Conservation (phyloP, 2,113 vertebrate species). For the Montifringilla adamsi region DNA sequence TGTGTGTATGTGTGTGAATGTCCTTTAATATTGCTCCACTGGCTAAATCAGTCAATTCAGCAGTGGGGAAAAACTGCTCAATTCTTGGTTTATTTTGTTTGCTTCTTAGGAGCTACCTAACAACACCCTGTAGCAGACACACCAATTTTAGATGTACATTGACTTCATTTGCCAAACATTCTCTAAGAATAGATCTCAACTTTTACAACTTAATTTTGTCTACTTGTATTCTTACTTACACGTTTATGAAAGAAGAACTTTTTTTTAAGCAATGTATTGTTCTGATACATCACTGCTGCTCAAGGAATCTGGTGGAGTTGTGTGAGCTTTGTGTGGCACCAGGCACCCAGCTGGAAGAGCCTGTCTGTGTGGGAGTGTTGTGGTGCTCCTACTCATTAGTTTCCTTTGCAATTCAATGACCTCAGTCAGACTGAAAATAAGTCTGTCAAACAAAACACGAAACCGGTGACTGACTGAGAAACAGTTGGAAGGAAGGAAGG, state of each 20-base stretch:
- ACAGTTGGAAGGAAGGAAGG: neutral
- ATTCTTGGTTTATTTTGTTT: neutral
- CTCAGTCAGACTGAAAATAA: constrained; percentile 76
- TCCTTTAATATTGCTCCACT: neutral
- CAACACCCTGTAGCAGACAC: neutral
- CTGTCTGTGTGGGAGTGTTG: constrained; percentile 62
- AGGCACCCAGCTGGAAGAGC: constrained; percentile 72
- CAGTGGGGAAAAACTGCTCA: accelerated
- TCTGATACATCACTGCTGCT: constrained; percentile 4
- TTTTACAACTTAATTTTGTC: neutral
- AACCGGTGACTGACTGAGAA: constrained; percentile 1
- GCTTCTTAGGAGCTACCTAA: neutral
- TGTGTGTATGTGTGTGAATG: no score
- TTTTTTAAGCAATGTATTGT: neutral
- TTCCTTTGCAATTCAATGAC: constrained; percentile 83
- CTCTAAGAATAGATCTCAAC: neutral
- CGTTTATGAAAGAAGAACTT: neutral
- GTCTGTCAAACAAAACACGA: constrained; percentile 76
- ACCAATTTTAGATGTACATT: neutral
- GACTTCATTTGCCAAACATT: neutral
- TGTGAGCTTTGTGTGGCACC: constrained; percentile 24
- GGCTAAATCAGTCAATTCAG: neutral
- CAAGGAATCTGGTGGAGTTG: neutral
- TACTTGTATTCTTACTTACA: neutral
- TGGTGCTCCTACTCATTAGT: constrained; percentile 67